Base-by-base conservation (phyloP, 1,140 invertebrate species). In the Caerostris extrusa region DNA sequence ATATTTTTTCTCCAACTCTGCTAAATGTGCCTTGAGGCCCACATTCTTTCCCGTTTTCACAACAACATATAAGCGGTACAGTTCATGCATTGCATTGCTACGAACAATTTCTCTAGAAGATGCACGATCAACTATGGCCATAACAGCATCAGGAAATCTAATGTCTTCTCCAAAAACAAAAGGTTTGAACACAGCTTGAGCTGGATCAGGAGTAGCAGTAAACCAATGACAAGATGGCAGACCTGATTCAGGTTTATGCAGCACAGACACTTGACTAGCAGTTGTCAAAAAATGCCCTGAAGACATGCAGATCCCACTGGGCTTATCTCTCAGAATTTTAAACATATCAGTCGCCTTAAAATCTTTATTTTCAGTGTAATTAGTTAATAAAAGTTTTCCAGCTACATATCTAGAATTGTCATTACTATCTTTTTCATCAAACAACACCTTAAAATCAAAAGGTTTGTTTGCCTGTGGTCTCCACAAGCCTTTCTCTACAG, bases 151-250 rank as follows among this genome's bases (percentile, higher is more conserved):
- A 58, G 69, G 85, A 69, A 93, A 93, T 8, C 55, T 88, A 86
- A 95, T 95, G 90, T 95, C 95, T 56, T 94, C 95, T 50, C 95
- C 97, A 95, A 98, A 98, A n/a, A 98, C 96, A 95, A 98, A 98
- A 19, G 98, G 98, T 95, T 98, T 98, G 96, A 97, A 98, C 19
- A 98, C 97, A 2, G 98, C 98, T 82, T 97, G 96, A 60, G 96
- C 96, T 1, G 98, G 97, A 96, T 98, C 97, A 3, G 97, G 97
- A 55, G 98, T 98, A 2, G 97, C 98, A 4, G 98, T 98, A 95
- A 98, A 98, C 98, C 98, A 98, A 95, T 98, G 97, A 90, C 97
- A 97, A 58, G 95, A 94, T 53, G 96, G 96, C 5, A 94, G 95
- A 14, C 95, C 95, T 50, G 93, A 91, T 71, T 19, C 96, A 95